Conservation (phyloP, 2,888 invertebrate species). For the Bombyx huttoni region DNA sequence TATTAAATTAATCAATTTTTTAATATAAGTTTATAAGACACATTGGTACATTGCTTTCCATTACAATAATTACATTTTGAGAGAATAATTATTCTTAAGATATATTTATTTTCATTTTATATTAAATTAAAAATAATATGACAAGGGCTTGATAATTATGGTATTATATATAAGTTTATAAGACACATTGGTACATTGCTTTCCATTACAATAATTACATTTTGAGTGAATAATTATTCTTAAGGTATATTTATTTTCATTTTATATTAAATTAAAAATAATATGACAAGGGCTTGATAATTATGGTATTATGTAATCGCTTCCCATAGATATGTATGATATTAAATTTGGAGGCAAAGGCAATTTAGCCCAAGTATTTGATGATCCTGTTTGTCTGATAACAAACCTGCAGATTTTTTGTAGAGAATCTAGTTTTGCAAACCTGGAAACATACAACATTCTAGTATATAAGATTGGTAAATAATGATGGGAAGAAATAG, state of each 20-base stretch:
- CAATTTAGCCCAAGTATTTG: constrained; percentile 77
- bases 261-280: no score
- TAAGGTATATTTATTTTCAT: no score
- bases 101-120: no score
- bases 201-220: no score
- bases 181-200: no score
- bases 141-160: constrained; percentile 23
- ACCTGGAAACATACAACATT: constrained; percentile 60
- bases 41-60: constrained; percentile 14
- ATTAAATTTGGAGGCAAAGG: constrained; percentile 74
- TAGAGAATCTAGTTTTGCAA: constrained; percentile 75
- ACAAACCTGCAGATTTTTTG: constrained; percentile 84
- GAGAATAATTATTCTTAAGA: no score
- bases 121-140: no score
- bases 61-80: no score
- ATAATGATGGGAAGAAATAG: not conserved
- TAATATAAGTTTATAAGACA: constrained; percentile 28
- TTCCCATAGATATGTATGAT: constrained; percentile 52
- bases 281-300: constrained; percentile 11
- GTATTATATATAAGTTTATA: constrained; percentile 66
- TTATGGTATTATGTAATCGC: constrained; percentile 63
- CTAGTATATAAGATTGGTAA: not conserved
- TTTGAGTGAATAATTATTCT: no score
- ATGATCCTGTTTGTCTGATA: constrained; percentile 77
- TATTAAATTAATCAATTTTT: constrained; percentile 5